phyloP scores from a whole-genome alignment of 2,888 invertebrate species.

The Hemistola chrysoprasaria region DNA sequence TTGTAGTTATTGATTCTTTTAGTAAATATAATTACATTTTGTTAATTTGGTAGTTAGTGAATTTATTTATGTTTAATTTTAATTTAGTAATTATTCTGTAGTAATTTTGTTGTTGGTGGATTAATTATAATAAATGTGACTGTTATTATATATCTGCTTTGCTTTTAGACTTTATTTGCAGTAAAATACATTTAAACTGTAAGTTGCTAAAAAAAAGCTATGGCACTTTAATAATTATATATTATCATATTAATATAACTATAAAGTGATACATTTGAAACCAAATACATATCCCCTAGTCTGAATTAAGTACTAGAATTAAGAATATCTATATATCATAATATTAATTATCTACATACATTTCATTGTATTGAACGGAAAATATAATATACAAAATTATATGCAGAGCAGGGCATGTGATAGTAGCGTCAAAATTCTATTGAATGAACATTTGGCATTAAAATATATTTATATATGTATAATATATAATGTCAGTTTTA shows the following conservation, averaged over 20 bases:
- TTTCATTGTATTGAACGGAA: background rate
- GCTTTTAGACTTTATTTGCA: conserved; percentile 22
- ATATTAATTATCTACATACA: conserved; percentile 19
- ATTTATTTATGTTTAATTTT: conserved; percentile 6
- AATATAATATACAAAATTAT: conserved; percentile 15
- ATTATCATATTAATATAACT: conserved; percentile 19
- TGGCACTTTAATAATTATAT: too few species aligned
- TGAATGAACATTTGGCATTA: background rate
- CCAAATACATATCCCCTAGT: conserved; percentile 77
- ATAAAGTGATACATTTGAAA: conserved; percentile 68
- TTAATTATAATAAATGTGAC: conserved; percentile 78
- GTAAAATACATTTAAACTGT: background rate
- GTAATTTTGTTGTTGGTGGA: conserved; percentile 11
- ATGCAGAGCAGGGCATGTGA: conserved; percentile 40
- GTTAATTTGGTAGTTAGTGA: conserved; percentile 4
- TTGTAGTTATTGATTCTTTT: conserved; percentile 5
- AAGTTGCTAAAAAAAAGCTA: too few species aligned
- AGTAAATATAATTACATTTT: conserved; percentile 7
- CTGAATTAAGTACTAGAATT: conserved; percentile 57
- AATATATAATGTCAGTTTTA: conserved; percentile 5
- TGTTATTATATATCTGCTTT: conserved; percentile 43
- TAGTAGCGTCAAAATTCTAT: conserved; percentile 20
- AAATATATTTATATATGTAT: too few species aligned
- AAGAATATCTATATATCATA: conserved; percentile 39
- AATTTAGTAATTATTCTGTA: conserved; percentile 5